Conservation (phyloP, 2,888 invertebrate species). For the Ecliptopera silaceata region DNA sequence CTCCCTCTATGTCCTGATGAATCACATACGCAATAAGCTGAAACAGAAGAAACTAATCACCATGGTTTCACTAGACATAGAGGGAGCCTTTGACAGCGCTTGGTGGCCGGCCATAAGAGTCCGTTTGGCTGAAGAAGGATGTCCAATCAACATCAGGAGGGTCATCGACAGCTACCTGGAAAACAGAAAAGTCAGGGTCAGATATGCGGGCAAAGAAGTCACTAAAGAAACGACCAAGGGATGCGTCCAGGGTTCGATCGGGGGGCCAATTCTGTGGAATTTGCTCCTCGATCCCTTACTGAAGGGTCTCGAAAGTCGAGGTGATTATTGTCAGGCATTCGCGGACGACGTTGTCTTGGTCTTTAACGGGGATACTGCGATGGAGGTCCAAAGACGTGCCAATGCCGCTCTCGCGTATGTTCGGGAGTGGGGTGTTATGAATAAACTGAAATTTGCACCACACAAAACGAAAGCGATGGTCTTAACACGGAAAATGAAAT, state of each 20-base stretch:
- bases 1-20: slow-evolving; percentile 8
- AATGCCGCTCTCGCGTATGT: background rate
- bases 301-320: background rate
- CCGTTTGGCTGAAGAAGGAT: background rate
- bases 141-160: background rate
- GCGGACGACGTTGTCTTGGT: no score
- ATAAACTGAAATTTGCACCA: background rate
- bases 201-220: background rate
- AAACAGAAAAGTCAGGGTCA: background rate
- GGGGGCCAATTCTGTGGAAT: background rate
- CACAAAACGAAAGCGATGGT: no score
- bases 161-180: background rate
- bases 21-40: background rate
- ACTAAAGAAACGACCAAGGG: background rate
- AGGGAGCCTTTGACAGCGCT: no score
- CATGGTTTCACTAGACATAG: no score
- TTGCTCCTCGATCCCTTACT: no score
- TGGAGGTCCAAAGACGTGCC: background rate
- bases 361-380: background rate
- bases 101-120: no score
- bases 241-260: background rate
- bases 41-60: background rate
- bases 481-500: no score
- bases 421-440: background rate
- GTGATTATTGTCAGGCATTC: background rate